A percentile compares a stretch with the other conserved stretches of the same genome.
Conservation (phyloP, 2,888 invertebrate genomes). For the Mycogona germanica region DNA sequence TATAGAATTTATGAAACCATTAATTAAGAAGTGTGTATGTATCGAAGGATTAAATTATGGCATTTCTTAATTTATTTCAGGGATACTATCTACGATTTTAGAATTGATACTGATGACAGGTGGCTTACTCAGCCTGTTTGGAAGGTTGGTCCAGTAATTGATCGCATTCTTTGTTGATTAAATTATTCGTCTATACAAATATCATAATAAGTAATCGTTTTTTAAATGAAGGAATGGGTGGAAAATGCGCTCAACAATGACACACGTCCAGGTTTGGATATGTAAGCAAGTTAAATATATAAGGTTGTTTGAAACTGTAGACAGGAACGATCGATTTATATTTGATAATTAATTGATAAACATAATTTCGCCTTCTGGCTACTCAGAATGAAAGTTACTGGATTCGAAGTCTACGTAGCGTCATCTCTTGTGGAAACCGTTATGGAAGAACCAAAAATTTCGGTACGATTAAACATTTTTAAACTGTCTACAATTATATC, state of each 20-base stretch:
- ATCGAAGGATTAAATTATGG: too few relatives aligned
- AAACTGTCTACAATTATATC: neutral
- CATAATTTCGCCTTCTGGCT: neutral
- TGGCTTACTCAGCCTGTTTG: conserved; percentile 9
- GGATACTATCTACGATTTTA: conserved; percentile 2
- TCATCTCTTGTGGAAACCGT: conserved; percentile 8
- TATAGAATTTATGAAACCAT: too few relatives aligned
- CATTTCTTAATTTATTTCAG: neutral
- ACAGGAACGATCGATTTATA: neutral
- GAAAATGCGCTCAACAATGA: neutral
- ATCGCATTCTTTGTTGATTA: neutral
- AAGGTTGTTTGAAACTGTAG: neutral
- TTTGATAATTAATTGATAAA: neutral
- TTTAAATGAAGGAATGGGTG: conserved; percentile 10
- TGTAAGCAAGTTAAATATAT: conserved; percentile 3
- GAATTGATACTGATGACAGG: conserved; percentile 12
- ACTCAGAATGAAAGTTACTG: conserved; percentile 2
- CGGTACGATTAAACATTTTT: neutral
- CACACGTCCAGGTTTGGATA: neutral
- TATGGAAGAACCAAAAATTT: conserved; percentile 10
- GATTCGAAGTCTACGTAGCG: conserved; percentile 10
- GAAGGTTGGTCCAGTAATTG: conserved; percentile 4
- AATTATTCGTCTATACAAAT: neutral
- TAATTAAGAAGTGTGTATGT: too few relatives aligned
- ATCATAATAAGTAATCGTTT: too few relatives aligned